These are phyloP conservation scores for Sphenodon punctatus DNA, from an alignment of 2,797 vertebrate species.

Conservation along the genomic window DNA sequence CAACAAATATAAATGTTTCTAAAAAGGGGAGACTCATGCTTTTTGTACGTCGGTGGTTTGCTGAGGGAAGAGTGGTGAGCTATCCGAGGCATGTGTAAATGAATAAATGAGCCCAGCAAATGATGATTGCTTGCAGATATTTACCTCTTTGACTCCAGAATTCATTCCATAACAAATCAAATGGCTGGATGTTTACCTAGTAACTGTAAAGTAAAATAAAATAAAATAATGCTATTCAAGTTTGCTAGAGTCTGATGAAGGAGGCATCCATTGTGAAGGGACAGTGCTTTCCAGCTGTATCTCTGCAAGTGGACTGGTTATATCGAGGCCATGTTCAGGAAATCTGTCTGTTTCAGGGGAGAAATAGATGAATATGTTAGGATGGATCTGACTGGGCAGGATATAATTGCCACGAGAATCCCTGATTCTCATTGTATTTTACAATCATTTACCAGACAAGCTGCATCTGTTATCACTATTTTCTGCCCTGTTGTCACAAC, in stretches of 20 bases:
- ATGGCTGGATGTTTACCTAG: neutral
- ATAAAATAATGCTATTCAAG: neutral
- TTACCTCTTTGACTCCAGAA: neutral
- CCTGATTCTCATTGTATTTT: neutral
- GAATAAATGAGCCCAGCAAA: neutral
- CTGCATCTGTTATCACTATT: neutral
- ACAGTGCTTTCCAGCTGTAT: neutral
- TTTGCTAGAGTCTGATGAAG: neutral
- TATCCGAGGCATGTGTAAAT: neutral
- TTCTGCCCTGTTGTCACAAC: neutral
- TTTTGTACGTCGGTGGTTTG: neutral
- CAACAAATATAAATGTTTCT: neutral
- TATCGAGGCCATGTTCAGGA: neutral
- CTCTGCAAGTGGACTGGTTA: neutral
- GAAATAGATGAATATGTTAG: neutral
- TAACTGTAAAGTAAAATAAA: fast-evolving
- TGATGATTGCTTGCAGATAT: neutral
- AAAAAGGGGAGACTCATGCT: neutral
- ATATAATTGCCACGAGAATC: neutral
- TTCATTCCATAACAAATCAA: neutral
- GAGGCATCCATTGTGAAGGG: fast-evolving
- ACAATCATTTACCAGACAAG: neutral
- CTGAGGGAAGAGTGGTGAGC: neutral
- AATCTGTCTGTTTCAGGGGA: neutral
- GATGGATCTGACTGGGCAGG: neutral